A percentile compares a stretch with the other conserved stretches of the same genome.
Evolutionary conservation across 1,140 invertebrate species (phyloP).

Genomic region (Cydia splendana): DNA sequence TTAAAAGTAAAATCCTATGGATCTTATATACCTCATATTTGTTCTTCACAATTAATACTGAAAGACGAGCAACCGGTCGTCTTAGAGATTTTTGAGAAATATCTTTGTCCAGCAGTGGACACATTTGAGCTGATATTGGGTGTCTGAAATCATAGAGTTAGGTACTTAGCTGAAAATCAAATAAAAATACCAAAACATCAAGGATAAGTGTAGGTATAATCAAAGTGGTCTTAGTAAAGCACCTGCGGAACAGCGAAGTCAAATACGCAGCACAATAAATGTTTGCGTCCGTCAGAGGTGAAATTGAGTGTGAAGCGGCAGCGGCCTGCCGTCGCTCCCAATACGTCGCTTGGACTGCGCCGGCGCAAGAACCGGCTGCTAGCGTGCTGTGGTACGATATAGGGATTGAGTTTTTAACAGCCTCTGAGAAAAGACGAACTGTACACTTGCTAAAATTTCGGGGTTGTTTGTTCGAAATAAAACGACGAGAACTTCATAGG

Average conservation of each 20-base stretch:
- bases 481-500: too few species aligned
- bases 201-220: slow-evolving; percentile 48
- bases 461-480: too few species aligned
- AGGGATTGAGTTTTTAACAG: slow-evolving; percentile 23
- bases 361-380: slow-evolving; percentile 66
- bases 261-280: slow-evolving; percentile 74
- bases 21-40: too few species aligned
- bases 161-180: background rate
- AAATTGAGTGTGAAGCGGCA: slow-evolving; percentile 79
- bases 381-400: slow-evolving; percentile 48
- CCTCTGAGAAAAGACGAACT: too few species aligned
- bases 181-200: background rate
- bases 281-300: slow-evolving; percentile 78
- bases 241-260: slow-evolving; percentile 49
- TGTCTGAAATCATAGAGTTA: too few species aligned
- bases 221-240: slow-evolving; percentile 36
- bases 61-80: too few species aligned
- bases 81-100: too few species aligned
- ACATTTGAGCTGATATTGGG: too few species aligned
- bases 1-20: too few species aligned
- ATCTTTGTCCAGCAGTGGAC: too few species aligned
- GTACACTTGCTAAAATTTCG: too few species aligned
- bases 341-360: slow-evolving; percentile 71
- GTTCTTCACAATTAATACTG: too few species aligned
- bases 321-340: slow-evolving; percentile 76